Base-by-base conservation (phyloP, 2,888 invertebrate genomes). In the Saturnia japonica region DNA sequence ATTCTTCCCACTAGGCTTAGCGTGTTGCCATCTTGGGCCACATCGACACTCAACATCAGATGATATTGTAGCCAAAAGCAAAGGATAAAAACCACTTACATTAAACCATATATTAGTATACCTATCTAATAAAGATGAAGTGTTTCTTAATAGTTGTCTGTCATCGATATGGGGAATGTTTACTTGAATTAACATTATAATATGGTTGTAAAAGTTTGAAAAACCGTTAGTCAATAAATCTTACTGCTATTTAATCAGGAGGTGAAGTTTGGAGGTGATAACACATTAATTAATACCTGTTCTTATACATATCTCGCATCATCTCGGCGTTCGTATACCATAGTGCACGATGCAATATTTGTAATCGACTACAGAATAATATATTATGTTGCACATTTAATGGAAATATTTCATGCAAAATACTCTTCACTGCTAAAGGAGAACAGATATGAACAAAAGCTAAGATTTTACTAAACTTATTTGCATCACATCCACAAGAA, bases 401-500 rank as follows among this genome's bases (percentile, higher is more conserved):
- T 28, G 14, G 9, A 34, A 64, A 40, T 34, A 64, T 64, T 40
- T 64, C n/a, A 34, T 16, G 34, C 40, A 64, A 34, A 64, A 40
- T n/a, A 64, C 64, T 34, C n/a, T 16, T 64, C 57, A 25, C 25
- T 57, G 22, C 9, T 25, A 25, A 57, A 57, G 3, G 57, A 57
- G 57, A 25, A 25, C 57, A 25, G 25, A 57, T 25, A 28, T 57
- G 25, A 64, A 34, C 40, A 64, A 19, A 64, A 40, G 40, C 40
- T n/a, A 64, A 64, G n/a, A 40, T 25, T 40, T 14, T 60, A 60
- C 57, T 60, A 60, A n/a, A 40, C 64, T 40, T 64, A 40, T 64
- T 64, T 64, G 40, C 40, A 64, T 64, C 40, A 40, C 40, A 40
- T 64, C 40, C 64, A 64, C 64, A 40, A n/a, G 34, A 64, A 64